A percentile compares a stretch with the other conserved stretches of the same genome.
phyloP scores from a whole-genome alignment of 2,888 invertebrate genomes.

The Anorthoa munda region DNA sequence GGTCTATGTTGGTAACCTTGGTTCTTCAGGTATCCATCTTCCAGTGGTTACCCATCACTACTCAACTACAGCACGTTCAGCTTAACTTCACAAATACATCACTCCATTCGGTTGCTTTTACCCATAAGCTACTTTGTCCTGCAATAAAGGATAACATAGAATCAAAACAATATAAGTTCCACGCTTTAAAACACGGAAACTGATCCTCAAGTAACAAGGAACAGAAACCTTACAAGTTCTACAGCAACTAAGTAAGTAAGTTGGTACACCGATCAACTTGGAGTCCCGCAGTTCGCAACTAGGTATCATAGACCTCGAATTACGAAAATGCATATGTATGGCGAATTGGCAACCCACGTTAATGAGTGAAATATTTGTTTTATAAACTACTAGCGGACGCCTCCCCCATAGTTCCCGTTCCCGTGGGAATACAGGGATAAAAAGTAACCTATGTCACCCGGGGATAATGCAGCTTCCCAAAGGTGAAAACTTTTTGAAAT shows the following conservation, averaged over 20 bases:
- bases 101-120: not conserved
- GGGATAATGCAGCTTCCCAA: too few species aligned
- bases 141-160: not conserved
- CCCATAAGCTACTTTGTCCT: not conserved
- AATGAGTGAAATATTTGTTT: conserved; percentile 11
- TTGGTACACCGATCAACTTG: conserved; percentile 21
- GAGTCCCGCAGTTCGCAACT: conserved; percentile 19
- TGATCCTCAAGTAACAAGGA: conserved; percentile 10
- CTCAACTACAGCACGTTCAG: not conserved
- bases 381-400: too few species aligned
- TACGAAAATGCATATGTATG: conserved; percentile 12
- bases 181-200: not conserved
- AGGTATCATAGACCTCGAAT: conserved; percentile 14
- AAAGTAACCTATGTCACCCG: too few species aligned
- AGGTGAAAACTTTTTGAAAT: too few species aligned
- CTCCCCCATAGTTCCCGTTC: too few species aligned
- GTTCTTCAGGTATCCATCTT: too few species aligned
- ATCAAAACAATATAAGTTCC: not conserved
- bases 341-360: not conserved
- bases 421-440: too few species aligned
- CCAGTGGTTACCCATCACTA: not conserved
- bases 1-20: too few species aligned
- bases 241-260: conserved; percentile 21
- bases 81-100: not conserved
- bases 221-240: conserved; percentile 24